phyloP scores from a whole-genome alignment of 2,797 vertebrate genomes.

The Neomorphus geoffroyi region DNA sequence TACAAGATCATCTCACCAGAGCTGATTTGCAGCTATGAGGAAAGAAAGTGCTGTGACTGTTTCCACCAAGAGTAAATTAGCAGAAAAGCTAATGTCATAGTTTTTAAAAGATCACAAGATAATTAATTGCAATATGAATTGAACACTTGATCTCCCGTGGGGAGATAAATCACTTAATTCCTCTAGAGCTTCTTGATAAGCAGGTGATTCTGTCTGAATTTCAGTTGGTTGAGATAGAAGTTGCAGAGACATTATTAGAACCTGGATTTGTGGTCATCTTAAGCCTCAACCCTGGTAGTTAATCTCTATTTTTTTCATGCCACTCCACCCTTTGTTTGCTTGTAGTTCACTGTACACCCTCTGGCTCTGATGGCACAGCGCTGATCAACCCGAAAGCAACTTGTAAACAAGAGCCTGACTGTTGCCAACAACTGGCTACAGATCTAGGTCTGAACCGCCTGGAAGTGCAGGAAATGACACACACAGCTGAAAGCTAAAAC shows the following conservation, averaged over 20 bases:
- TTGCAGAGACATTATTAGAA: background rate
- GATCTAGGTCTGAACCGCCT: slow-evolving; percentile 39
- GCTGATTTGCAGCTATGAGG: background rate
- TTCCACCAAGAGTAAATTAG: background rate
- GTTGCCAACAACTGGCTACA: slow-evolving; percentile 34
- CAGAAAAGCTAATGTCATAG: background rate
- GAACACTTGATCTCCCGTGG: background rate
- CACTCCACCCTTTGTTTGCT: background rate
- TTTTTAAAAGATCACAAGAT: background rate
- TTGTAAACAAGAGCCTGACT: slow-evolving; percentile 18
- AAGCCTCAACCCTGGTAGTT: background rate
- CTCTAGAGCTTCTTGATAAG: background rate
- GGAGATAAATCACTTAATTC: background rate
- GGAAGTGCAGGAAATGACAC: slow-evolving; percentile 68
- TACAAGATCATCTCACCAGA: background rate
- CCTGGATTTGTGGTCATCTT: background rate
- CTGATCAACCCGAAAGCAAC: background rate
- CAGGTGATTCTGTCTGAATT: background rate
- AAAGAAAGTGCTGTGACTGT: background rate
- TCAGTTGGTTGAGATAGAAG: background rate
- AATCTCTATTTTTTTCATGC: background rate
- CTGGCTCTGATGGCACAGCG: background rate
- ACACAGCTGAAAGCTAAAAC: slow-evolving; percentile 53
- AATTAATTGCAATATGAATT: background rate
- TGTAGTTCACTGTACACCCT: background rate